Base-by-base conservation (phyloP, 1,140 invertebrate species). In the Drosophila neocordata region DNA sequence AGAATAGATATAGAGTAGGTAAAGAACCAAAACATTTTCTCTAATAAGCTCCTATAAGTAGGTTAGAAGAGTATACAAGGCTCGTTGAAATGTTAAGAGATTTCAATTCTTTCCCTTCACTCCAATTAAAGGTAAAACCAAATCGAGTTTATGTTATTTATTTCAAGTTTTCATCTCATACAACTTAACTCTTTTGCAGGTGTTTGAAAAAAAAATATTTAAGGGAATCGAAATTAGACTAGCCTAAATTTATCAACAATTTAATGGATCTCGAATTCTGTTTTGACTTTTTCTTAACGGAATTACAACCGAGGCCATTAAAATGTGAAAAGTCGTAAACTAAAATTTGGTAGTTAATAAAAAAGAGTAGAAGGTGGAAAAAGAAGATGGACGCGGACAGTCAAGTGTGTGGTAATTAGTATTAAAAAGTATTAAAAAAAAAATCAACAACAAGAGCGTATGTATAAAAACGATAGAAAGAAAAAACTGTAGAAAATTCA, bases 381-480 rank as follows among this genome's bases (percentile, higher is more conserved):
- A 44, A 65, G 31, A n/a, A 76, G 73, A 75, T 70, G 70, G 44
- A 82, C 71, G 70, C 71, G 70, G 51, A 82, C 71, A 87, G 83
- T 79, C 78, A 63, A 87, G 73, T 65, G 79, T 76, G 82, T 76
- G 83, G 82, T 87, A 88, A 87, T 87, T 88, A 87, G 83, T 88
- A 87, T 87, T 79, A 87, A 87, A 87, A 87, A 82, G 71, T 83
- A 87, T 87, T 87, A 88, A 85, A 72, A 87, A 87, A 85, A 72
- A 87, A 76, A 44, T 20, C 15, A 48, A 48, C 15, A 48, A 48
- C 15, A 15, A 20, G 15, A 48, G 6, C 41, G 41, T 18, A 44
- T 44, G 0, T 35, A 6, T 31, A 31, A 6, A 24, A 2, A 4
- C 4, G n/a, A 31, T 31, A 31, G 1, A 31, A 35, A 48, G 13